Percentiles rank a stretch among this genome's conserved stretches.
These are phyloP conservation scores for Tetranychus cinnabarinus DNA, from an alignment of 1,140 invertebrate genomes.

Conservation along the genomic window DNA sequence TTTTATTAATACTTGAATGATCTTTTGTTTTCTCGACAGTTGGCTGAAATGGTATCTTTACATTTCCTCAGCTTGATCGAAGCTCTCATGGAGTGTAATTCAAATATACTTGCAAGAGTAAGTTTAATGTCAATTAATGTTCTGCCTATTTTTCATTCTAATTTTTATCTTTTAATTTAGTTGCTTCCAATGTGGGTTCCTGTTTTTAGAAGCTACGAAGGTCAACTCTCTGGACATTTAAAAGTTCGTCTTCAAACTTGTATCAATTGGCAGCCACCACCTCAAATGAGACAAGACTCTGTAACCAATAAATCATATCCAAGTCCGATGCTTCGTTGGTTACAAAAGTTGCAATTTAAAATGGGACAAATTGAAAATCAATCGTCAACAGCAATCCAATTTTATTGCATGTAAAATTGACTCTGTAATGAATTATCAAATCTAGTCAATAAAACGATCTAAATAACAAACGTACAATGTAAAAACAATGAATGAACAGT, in stretches of 20 bases:
- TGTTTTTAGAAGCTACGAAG: constrained; percentile 6
- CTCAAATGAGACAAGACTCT: constrained; percentile 19
- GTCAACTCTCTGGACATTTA: constrained; percentile 64
- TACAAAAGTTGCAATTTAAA: constrained; percentile 84
- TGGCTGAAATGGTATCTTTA: constrained; percentile 90
- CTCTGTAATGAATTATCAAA: too few relatives aligned
- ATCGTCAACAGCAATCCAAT: constrained; percentile 9
- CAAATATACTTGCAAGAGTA: constrained; percentile 62
- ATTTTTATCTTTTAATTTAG: constrained; percentile 17
- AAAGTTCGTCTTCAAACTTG: constrained; percentile 69
- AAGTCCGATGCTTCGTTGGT: constrained; percentile 44
- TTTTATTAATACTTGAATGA: background rate
- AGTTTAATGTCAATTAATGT: constrained; percentile 18
- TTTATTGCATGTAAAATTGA: constrained; percentile 7
- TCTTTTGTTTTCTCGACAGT: constrained; percentile 27
- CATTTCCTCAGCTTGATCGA: constrained; percentile 90
- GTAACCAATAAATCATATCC: constrained; percentile 13
- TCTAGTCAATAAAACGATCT: too few relatives aligned
- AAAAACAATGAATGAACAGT: too few relatives aligned
- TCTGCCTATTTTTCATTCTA: background rate
- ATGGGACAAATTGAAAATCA: constrained; percentile 32
- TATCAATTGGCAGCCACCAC: constrained; percentile 39
- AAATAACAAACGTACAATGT: too few relatives aligned
- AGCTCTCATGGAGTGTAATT: constrained; percentile 80
- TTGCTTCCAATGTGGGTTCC: constrained; percentile 43